A percentile compares a stretch with the other conserved stretches of the same genome.
Evolutionary conservation across 2,888 invertebrate species (phyloP).

Genomic region (Pardosa pseudoannulata): DNA sequence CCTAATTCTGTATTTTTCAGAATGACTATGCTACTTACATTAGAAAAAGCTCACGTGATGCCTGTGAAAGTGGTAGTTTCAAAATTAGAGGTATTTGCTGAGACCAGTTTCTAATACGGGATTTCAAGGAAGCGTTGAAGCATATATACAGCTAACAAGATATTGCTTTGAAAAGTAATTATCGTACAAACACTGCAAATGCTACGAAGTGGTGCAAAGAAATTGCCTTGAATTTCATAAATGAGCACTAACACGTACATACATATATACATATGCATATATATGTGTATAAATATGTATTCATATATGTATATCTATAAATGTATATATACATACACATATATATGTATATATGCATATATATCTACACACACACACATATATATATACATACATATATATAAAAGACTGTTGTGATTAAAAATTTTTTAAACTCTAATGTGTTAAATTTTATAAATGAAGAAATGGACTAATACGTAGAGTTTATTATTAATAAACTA

Average conservation of each 20-base stretch:
- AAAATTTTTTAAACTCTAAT: not conserved
- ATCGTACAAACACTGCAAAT: not conserved
- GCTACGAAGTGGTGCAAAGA: not conserved
- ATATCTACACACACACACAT: not conserved
- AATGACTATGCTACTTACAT: conserved; percentile 1
- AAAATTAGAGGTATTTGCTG: not conserved
- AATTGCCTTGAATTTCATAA: conserved; percentile 2
- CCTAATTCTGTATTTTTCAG: conserved; percentile 20
- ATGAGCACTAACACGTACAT: not conserved
- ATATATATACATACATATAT: not conserved
- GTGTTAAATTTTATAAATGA: not conserved
- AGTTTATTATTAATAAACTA: not conserved
- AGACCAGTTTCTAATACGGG: not conserved
- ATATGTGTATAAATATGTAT: not conserved
- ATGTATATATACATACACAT: too few relatives aligned
- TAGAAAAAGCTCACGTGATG: conserved; percentile 12
- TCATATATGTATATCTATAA: too few relatives aligned
- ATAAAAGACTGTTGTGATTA: not conserved
- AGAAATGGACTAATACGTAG: not conserved
- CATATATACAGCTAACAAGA: not conserved
- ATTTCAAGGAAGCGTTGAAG: not conserved
- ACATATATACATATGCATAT: not conserved
- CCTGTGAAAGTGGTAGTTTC: not conserved
- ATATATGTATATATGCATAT: too few relatives aligned
- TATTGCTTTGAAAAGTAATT: not conserved